Evolutionary conservation across 2,113 vertebrate species (phyloP), one percentile per base, ranked within the genome.

Genomic region (Arenaria interpres): DNA sequence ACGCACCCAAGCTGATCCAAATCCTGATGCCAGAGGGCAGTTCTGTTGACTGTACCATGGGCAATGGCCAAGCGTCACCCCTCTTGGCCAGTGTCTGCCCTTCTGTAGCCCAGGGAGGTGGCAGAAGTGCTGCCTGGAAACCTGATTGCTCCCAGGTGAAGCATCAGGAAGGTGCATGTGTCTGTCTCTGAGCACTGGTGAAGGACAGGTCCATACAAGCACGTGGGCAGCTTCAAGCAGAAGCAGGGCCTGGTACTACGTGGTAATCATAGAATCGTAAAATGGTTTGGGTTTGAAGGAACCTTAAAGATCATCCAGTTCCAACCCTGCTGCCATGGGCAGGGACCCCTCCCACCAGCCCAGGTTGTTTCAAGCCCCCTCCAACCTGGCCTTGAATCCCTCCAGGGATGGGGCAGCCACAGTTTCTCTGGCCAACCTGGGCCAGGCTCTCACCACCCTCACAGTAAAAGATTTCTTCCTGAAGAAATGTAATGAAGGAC

Each of bases 121-220:
- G 50, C 67, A 63, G 25, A 63, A 83, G 11, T 56, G 30, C 85
- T 88, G 28, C 46, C 54, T 83, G 63, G 28, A 88, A 72, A 80
- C 54, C 59, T 90, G 60, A 28, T 30, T 43, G 37, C 24, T 88
- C 56, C 45, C 41, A 46, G 60, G 24, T 35, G 37, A 92, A 80
- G 14, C 56, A 33, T 43, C 43, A 74, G 46, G 50, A 88, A 48
- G 56, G n/a, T 51, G 50, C 22, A 53, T 9, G 23, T 10, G 13
- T 82, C 91, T 95, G n/a, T 50, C n/a, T 89, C 73, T 77, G 73
- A 79, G 20, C 57, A 41, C 2, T 62, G 51, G 33, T 53, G 46
- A 85, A 85, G 24, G 82, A 63, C 88, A 94, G 92, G 90, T 53
- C 60, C 27, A 20, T 86, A 69, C 88, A 96, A 90, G 88, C 74